Percentiles rank a stretch among this genome's conserved stretches.
Conservation (phyloP, 92 coral and sea anemone species). For the Actinostola sp. region DNA sequence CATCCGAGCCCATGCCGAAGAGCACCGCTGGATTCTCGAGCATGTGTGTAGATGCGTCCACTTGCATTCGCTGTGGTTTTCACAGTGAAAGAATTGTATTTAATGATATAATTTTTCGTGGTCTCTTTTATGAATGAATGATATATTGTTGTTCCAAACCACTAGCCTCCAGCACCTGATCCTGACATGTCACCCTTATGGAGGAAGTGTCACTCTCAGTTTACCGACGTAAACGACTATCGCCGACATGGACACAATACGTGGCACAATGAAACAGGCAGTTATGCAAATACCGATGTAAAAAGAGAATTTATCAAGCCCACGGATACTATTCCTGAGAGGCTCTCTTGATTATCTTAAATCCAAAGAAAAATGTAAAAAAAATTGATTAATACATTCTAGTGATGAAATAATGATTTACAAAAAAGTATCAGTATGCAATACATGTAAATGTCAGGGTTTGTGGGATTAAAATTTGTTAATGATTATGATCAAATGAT, state of each 20-base stretch:
- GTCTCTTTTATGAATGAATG: background rate
- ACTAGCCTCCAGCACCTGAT: conserved; percentile 84
- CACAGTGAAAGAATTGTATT: too few species aligned
- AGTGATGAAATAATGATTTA: background rate
- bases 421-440: too few species aligned
- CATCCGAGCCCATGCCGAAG: too few species aligned
- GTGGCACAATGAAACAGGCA: conserved; percentile 92
- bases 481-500: too few species aligned
- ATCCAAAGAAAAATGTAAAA: background rate
- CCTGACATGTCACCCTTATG: conserved; percentile 82
- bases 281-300: conserved; percentile 76
- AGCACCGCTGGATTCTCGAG: too few species aligned
- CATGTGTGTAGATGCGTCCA: too few species aligned
- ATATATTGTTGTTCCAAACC: background rate
- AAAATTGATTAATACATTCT: background rate
- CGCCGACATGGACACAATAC: conserved; percentile 91
- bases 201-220: conserved; percentile 97
- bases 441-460: too few species aligned
- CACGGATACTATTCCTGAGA: conserved; percentile 88
- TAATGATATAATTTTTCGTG: too few species aligned
- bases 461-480: too few species aligned
- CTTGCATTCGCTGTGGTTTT: too few species aligned
- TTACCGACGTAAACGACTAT: conserved; percentile 94
- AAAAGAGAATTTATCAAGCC: conserved; percentile 66
- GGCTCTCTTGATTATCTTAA: conserved; percentile 81